phyloP scores from a whole-genome alignment of 2,888 invertebrate genomes.

The Drosophila borealis region DNA sequence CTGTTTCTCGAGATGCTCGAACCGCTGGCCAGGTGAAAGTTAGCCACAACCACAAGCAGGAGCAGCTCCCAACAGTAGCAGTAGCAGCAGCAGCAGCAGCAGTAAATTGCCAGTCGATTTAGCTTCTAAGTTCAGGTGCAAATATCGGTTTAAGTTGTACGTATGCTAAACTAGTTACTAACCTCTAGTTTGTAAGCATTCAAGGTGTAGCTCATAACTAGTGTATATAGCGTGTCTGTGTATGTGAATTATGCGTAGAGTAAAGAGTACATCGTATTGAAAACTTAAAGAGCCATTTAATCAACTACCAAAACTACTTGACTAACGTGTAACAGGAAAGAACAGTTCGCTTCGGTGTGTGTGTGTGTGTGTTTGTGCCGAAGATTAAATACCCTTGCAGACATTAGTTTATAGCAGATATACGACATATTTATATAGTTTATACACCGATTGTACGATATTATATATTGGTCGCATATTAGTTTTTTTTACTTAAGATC shows the following conservation, averaged over 20 bases:
- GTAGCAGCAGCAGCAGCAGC: constrained; percentile 1
- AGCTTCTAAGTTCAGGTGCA: constrained; percentile 67
- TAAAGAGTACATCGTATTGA: constrained; percentile 39
- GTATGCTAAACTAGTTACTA: constrained; percentile 53
- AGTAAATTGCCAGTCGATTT: constrained; percentile 36
- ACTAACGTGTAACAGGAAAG: constrained; percentile 11
- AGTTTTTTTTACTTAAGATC: background rate
- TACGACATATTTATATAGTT: background rate
- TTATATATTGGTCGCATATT: background rate
- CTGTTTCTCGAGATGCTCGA: constrained; percentile 98
- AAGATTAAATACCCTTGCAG: constrained; percentile 6
- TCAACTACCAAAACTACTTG: constrained; percentile 36
- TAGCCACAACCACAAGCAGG: background rate
- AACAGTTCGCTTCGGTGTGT: background rate
- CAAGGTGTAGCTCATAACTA: constrained; percentile 56
- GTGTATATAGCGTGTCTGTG: constrained; percentile 45
- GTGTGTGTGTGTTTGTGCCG: background rate
- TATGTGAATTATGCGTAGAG: constrained; percentile 33
- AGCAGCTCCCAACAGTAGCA: background rate
- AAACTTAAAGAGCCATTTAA: constrained; percentile 49
- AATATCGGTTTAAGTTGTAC: constrained; percentile 64
- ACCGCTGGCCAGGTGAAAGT: constrained; percentile 81
- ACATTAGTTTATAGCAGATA: background rate
- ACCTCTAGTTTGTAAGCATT: constrained; percentile 43
- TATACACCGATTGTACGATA: too few relatives aligned